Conservation (phyloP, 2,797 vertebrate species). For the Clarias fuscus region DNA sequence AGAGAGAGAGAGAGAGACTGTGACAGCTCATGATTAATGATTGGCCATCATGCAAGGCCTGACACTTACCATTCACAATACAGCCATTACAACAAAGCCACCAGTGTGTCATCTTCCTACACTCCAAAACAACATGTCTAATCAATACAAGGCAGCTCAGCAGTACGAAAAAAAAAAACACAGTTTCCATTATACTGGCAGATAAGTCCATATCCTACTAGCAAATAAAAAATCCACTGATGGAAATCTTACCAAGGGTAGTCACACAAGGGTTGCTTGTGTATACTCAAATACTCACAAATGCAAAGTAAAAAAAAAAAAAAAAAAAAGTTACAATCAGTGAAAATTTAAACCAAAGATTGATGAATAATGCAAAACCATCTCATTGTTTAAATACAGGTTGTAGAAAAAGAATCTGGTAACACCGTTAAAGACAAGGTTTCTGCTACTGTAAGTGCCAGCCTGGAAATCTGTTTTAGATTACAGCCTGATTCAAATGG, state of each 20-base stretch:
- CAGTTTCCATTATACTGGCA: slow-evolving; percentile 70
- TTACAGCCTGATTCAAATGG: slow-evolving; percentile 67
- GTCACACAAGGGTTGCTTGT: background rate
- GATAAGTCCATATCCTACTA: slow-evolving; percentile 74
- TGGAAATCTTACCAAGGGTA: slow-evolving; percentile 66
- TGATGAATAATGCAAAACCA: background rate
- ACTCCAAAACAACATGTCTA: slow-evolving; percentile 67
- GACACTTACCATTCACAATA: slow-evolving; percentile 77
- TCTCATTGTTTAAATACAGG: background rate
- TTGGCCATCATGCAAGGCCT: slow-evolving; percentile 76
- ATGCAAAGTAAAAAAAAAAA: background rate
- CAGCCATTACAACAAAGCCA: slow-evolving; percentile 68
- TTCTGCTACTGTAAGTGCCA: slow-evolving; percentile 65
- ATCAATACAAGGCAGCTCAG: slow-evolving; percentile 76
- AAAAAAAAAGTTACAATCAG: background rate
- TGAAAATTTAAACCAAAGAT: background rate
- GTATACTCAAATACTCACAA: background rate
- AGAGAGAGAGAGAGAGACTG: slow-evolving; percentile 36
- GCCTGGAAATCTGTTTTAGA: slow-evolving; percentile 64
- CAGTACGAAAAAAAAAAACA: slow-evolving; percentile 70
- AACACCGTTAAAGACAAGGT: slow-evolving; percentile 54
- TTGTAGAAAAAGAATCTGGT: background rate
- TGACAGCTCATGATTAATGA: slow-evolving; percentile 85
- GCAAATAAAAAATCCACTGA: slow-evolving; percentile 74
- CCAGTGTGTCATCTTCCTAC: slow-evolving; percentile 56